Base-by-base conservation (phyloP, 1,140 invertebrate species). In the Drosophila pandora region DNA sequence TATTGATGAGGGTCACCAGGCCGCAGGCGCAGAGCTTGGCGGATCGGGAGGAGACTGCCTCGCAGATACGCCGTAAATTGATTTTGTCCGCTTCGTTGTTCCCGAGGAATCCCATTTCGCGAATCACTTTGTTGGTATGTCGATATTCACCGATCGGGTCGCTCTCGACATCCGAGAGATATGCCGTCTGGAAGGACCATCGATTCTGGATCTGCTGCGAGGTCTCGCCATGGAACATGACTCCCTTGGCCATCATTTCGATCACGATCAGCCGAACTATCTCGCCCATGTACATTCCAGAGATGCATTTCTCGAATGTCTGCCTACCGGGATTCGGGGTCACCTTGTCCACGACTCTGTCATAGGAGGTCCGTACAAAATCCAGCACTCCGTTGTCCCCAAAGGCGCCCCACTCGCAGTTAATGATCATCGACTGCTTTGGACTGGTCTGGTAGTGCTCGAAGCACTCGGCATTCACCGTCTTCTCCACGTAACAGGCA, bases 401-500 rank as follows among this genome's bases (percentile, higher is more conserved):
- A 89, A 99, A 99, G 2, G 98, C 98, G 25, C 98, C 98, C 97
- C 97, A 98, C 92, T 99, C 98, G 0, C 96, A 97, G 91, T 99
- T 99, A 61, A 99, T 96, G 41, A 99, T 93, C 75, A 99, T 96
- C 25, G 95, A 91, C 1, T 68, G 73, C 22, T 83, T 87, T 0
- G 94, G 93, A 28, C 75, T 43, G 92, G 90, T 92, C 2, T 94
- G 94, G 8, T 92, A 75, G 0, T 93, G 94, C 59, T 95, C 94
- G 79, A 95, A 94, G 43, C 95, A 77, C 81, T 93, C 67, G 0
- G 81, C 76, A 47, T 91, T 85, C 7, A 77, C 58, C 0, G 90
- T 92, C 60, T 95, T 95, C 92, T 99, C 99, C 81, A 99, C 95
- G 92, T 99, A 99, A 92, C 98, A 99, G 0, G 98, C 98, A 93